Conservation (phyloP, 2,797 vertebrate species). For the Brachyalestes nurse region DNA sequence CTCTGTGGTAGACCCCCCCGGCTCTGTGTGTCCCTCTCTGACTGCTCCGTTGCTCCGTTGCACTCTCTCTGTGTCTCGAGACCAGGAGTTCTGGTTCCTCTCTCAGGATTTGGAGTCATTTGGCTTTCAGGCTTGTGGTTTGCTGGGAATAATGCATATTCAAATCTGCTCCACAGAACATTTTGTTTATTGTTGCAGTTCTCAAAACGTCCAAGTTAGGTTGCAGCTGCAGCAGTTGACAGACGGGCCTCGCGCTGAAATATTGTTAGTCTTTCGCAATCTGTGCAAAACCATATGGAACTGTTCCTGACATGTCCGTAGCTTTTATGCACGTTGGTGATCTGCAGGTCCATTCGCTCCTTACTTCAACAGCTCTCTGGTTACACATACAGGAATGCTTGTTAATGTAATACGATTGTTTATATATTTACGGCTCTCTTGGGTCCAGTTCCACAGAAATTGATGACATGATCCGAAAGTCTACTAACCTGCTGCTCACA, state of each 20-base stretch:
- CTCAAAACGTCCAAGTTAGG: slow-evolving; percentile 23
- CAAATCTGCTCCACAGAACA: slow-evolving; percentile 30
- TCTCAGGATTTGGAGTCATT: slow-evolving; percentile 38
- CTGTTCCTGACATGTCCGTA: not conserved
- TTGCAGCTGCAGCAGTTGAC: slow-evolving; percentile 13
- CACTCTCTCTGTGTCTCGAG: slow-evolving; percentile 5
- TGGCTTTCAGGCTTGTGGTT: slow-evolving; percentile 26
- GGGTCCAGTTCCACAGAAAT: slow-evolving; percentile 90
- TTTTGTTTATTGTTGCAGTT: slow-evolving; percentile 36
- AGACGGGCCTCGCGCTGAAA: not conserved
- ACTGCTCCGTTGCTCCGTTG: not conserved
- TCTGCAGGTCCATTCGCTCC: not conserved
- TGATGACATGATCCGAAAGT: slow-evolving; percentile 97
- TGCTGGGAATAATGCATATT: slow-evolving; percentile 36
- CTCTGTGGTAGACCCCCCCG: slow-evolving; percentile 6
- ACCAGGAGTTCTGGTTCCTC: slow-evolving; percentile 22
- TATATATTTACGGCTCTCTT: not conserved
- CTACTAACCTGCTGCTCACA: slow-evolving; percentile 92
- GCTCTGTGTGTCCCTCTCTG: not conserved
- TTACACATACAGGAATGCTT: not conserved
- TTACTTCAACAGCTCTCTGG: not conserved
- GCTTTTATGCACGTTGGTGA: not conserved
- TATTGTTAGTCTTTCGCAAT: not conserved
- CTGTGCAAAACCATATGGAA: slow-evolving; percentile 17
- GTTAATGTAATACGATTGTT: not conserved